Evolutionary conservation across 2,888 invertebrate genomes (phyloP), one percentile per base, ranked within the genome.

Genomic region (Gymnocheta viridis): DNA sequence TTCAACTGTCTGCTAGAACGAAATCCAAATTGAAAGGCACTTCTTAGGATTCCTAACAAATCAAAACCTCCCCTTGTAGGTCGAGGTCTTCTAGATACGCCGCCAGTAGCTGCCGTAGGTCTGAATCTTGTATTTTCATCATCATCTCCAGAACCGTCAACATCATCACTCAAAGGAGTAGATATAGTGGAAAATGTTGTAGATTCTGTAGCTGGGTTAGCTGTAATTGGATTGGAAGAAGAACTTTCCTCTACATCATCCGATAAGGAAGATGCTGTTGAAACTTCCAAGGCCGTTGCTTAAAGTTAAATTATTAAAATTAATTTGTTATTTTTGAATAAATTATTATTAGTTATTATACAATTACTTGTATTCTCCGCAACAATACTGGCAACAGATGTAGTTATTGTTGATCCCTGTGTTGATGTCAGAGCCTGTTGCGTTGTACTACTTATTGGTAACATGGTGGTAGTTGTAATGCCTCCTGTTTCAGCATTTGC

Each of bases 141-240:
- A 2, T 91, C 92, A 0, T 94, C 94, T 0, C 94, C 94, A 0
- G 94, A 94, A 0, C 94, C 94, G 87, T 94, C 94, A 27, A 92
- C 89, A 27, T 90, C 90, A 54, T 93, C 93, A 60, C 83, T 89
- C 17, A 88, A 78, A n/a, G 87, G 58, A 0, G 87, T 47, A 3
- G 79, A 72, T 2, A 80, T 72, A 19, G 82, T 82, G 2, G 86
- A 66, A 9, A 85, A 14, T 7, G 78, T 67, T 29, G 82, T 78
- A 1, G 72, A 60, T 24, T 44, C 72, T n/a, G 81, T 58, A 10
- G 86, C 81, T 35, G 82, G 58, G 2, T 82, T 77, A 9, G 66
- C 41, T 6, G 87, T 72, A 17, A 51, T 64, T 2, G 87, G 86
- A 12, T 69, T 87, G 4, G 87, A 74, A 5, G 86, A 77, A 0